A percentile compares a stretch with the other conserved stretches of the same genome.
Evolutionary conservation across 2,113 vertebrate genomes (phyloP).

Genomic region (Callithrix jacchus): DNA sequence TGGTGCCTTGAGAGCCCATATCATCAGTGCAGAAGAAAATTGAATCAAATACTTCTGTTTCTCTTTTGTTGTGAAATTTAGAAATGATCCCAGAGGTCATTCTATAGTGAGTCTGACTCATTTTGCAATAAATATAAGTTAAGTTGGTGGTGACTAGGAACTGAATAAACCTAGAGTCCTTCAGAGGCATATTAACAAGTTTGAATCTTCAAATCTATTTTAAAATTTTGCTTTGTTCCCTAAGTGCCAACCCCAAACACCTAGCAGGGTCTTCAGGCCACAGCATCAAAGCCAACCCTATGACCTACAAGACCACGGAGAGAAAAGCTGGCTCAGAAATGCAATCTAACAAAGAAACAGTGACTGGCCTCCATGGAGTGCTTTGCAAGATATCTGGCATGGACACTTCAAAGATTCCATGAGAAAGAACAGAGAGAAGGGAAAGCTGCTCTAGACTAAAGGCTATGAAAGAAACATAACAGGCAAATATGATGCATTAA

Average conservation of each 20-base stretch:
- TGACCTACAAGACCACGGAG: not conserved
- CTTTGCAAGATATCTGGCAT: not conserved
- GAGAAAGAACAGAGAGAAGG: not conserved
- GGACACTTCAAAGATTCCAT: not conserved
- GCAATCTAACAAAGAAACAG: not conserved
- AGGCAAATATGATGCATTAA: not conserved
- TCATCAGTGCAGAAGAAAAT: not conserved
- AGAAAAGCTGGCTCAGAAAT: not conserved
- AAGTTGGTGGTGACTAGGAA: not conserved
- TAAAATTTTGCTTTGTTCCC: not conserved
- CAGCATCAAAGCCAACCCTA: not conserved
- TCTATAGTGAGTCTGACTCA: not conserved
- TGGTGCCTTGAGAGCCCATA: not conserved
- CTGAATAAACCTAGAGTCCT: not conserved
- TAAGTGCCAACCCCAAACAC: not conserved
- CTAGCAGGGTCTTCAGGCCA: not conserved
- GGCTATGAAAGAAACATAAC: not conserved
- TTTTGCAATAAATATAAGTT: not conserved
- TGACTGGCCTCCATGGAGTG: not conserved
- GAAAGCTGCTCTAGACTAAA: not conserved
- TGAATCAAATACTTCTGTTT: not conserved
- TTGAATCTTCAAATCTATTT: not conserved
- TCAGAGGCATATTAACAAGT: not conserved
- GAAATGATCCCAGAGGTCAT: not conserved
- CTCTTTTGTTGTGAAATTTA: not conserved